Base-by-base conservation (phyloP, 2,888 invertebrate species). In the Watsonalla cultraria region DNA sequence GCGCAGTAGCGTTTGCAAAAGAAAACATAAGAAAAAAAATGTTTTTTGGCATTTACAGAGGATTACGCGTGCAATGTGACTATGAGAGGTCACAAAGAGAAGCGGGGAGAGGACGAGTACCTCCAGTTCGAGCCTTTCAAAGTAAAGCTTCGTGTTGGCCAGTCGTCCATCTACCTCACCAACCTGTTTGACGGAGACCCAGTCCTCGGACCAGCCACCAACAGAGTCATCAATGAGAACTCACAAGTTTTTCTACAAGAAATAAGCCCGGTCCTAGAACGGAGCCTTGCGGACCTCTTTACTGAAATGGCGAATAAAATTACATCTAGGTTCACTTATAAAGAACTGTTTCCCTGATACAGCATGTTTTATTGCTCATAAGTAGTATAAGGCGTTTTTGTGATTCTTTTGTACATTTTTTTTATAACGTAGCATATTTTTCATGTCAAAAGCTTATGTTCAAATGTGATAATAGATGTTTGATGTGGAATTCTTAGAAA, bases 301-400 rank as follows among this genome's bases (percentile, higher is more conserved):
- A 94, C 94, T 0, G 92, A 93, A 59, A 93, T 94, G 71, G 93
- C 95, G 0, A 95, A 95, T 69, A 93, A 92, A 76, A 94, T 95
- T 58, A 94, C 94, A 0, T 87, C 92, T 11, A 92, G 92, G 54
- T 95, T 95, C 72, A 93, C 94, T 5, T 94, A 94, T 72, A 91
- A 93, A 61, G 94, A 95, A 86, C 81, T 95, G 53, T 95, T 95
- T 72, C 94, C 94, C 34, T 91, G 74, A 82, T 70, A 53, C 53
- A 59, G 54, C 34, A 60, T 42, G 50, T 42, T 39, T n/a, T 34
- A 14, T n/a, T 57, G 48, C 57, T 54, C 53, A 50, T 52, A 54
- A 54, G 49, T 59, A 51, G 49, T 52, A 13, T 35, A 47, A 56
- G 39, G 15, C 42, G 54, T 39, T 54, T 53, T 57, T 59, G 62